Conservation (phyloP, 2,888 invertebrate genomes). For the Mesorhabditis belari region DNA sequence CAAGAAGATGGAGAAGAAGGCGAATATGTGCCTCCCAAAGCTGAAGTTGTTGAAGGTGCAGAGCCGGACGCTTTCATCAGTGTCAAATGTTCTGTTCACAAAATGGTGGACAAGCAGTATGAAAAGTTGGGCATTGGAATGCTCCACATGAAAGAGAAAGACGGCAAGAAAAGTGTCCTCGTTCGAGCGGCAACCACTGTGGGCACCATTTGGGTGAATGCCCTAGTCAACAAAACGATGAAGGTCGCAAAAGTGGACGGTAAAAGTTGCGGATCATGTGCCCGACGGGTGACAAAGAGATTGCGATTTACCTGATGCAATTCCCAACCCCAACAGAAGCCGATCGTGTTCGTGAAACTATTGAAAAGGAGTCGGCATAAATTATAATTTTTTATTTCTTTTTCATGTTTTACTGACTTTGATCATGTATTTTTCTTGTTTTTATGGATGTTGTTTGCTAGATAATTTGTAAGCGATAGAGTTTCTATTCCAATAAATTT, state of each 20-base stretch:
- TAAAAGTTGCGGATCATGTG: conserved; percentile 1
- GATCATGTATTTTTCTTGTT: too few species aligned
- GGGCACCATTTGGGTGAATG: conserved; percentile 35
- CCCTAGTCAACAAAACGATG: conserved; percentile 25
- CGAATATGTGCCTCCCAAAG: conserved; percentile 40
- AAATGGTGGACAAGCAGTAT: conserved; percentile 23
- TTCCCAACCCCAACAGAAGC: not conserved
- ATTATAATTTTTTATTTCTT: too few species aligned
- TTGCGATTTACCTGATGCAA: not conserved
- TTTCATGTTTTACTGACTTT: too few species aligned
- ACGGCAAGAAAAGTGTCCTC: conserved; percentile 26
- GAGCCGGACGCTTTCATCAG: conserved; percentile 26
- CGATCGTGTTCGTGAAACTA: not conserved
- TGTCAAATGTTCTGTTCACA: conserved; percentile 31
- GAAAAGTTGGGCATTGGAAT: conserved; percentile 33
- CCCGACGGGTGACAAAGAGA: not conserved
- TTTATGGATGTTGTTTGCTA: too few species aligned
- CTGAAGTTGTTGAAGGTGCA: conserved; percentile 25
- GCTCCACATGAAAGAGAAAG: conserved; percentile 28
- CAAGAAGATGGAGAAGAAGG: not conserved
- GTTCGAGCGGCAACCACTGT: conserved; percentile 35
- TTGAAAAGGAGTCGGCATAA: not conserved
- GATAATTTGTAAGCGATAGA: too few species aligned
- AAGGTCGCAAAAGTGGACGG: conserved; percentile 24
- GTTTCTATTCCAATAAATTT: not conserved